Percentiles rank a stretch among this genome's conserved stretches.
Evolutionary conservation across 2,797 vertebrate species (phyloP).

Genomic region (Takifugu ocellatus): DNA sequence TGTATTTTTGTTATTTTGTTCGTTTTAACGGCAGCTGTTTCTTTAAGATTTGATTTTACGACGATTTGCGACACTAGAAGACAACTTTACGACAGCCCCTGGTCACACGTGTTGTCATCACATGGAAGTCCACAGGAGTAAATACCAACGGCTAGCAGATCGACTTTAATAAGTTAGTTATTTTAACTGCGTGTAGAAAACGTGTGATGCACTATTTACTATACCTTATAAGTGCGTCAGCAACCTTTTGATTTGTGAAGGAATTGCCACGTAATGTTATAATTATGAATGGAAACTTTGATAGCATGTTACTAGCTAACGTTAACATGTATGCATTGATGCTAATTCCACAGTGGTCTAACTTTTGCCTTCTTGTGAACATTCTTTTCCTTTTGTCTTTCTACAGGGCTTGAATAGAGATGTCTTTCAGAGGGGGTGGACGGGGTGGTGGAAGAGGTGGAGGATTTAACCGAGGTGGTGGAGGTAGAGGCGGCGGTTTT

Average conservation of each 20-base stretch:
- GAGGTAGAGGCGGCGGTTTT: slow-evolving; percentile 66
- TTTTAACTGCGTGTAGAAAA: too few species aligned
- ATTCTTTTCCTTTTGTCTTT: not conserved
- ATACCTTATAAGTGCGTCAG: too few species aligned
- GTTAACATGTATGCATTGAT: too few species aligned
- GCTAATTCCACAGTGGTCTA: not conserved
- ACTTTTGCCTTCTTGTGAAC: not conserved
- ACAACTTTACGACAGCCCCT: slow-evolving; percentile 34
- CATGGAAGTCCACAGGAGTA: slow-evolving; percentile 23
- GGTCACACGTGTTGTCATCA: slow-evolving; percentile 56
- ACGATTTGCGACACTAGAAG: slow-evolving; percentile 15
- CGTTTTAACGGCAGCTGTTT: not conserved
- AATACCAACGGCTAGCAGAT: not conserved
- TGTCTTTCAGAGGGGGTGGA: slow-evolving; percentile 82
- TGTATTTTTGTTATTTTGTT: too few species aligned
- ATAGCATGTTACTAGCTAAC: too few species aligned
- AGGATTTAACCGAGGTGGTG: slow-evolving; percentile 63
- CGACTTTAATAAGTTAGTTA: slow-evolving; percentile 20
- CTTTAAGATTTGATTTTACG: slow-evolving; percentile 15
- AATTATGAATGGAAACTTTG: too few species aligned
- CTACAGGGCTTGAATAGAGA: slow-evolving; percentile 30
- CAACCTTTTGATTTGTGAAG: too few species aligned
- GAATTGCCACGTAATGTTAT: too few species aligned
- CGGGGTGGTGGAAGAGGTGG: slow-evolving; percentile 63
- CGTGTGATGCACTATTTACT: too few species aligned